Evolutionary conservation across 2,113 vertebrate genomes (phyloP).

Genomic region (Hydropotes inermis): DNA sequence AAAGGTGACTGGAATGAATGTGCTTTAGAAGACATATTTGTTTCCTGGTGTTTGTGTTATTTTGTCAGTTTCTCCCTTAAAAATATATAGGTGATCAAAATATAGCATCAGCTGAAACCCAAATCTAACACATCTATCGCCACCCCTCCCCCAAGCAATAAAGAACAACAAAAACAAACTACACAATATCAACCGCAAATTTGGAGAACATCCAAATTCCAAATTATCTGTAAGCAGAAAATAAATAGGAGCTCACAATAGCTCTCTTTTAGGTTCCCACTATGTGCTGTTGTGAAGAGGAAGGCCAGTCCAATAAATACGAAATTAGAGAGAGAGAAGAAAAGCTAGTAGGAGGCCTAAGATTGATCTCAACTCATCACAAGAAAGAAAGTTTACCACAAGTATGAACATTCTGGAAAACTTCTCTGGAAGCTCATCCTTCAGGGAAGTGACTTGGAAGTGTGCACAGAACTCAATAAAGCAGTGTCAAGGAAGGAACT

Average conservation of each 20-base stretch:
- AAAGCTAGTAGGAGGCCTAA: neutral
- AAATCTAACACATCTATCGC: neutral
- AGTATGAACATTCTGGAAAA: neutral
- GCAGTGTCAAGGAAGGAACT: neutral
- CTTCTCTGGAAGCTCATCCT: neutral
- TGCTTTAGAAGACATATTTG: neutral
- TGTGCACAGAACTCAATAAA: neutral
- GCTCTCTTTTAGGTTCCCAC: neutral
- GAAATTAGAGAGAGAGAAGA: neutral
- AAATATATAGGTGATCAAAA: neutral
- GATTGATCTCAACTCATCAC: neutral
- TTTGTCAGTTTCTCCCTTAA: neutral
- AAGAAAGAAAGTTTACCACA: neutral
- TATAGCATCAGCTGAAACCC: neutral
- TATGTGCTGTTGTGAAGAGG: neutral
- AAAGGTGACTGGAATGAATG: neutral
- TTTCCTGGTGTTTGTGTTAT: neutral
- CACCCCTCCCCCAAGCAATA: neutral
- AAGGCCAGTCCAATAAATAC: neutral
- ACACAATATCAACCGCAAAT: neutral
- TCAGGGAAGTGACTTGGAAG: neutral
- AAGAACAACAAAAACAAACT: neutral
- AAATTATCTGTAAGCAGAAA: neutral
- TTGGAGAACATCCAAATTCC: neutral
- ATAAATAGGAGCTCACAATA: neutral